Evolutionary conservation across 2,888 invertebrate species (phyloP).

Genomic region (Drosophila histrio): DNA sequence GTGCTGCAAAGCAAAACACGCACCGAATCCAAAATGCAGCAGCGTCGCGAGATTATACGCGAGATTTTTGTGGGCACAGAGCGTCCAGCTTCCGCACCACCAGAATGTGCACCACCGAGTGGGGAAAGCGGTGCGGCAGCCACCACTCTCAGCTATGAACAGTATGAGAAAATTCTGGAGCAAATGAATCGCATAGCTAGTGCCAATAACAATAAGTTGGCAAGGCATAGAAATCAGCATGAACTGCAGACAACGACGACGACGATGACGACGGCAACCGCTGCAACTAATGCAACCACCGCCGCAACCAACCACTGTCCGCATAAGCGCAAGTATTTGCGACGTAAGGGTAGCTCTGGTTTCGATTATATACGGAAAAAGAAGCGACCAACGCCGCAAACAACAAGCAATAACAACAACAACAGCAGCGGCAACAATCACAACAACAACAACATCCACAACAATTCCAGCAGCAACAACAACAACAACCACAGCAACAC

Average conservation of each 20-base stretch:
- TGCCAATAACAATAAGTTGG: conserved; percentile 72
- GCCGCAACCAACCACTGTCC: conserved; percentile 30
- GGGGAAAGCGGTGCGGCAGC: conserved; percentile 54
- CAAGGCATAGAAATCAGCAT: conserved; percentile 23
- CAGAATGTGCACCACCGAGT: conserved; percentile 85
- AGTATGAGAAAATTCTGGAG: conserved; percentile 82
- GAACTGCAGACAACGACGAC: not conserved
- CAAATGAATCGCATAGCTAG: conserved; percentile 80
- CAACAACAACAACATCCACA: not conserved
- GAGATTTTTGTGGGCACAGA: conserved; percentile 91
- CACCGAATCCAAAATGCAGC: conserved; percentile 89
- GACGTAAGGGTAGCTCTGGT: conserved; percentile 84
- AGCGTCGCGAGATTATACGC: conserved; percentile 91
- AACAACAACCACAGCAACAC: not conserved
- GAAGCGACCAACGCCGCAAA: conserved; percentile 87
- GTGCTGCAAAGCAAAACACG: conserved; percentile 90
- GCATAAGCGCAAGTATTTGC: conserved; percentile 77
- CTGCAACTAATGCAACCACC: not conserved
- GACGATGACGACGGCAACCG: not conserved
- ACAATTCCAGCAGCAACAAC: not conserved
- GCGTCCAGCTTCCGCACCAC: conserved; percentile 92
- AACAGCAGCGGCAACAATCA: not conserved
- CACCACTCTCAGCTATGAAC: conserved; percentile 76
- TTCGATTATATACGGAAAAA: conserved; percentile 96
- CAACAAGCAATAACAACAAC: conserved; percentile 1